Percentiles rank a stretch among this genome's conserved stretches.
Evolutionary conservation across 2,797 vertebrate species (phyloP).

Genomic region (Menidia menidia): DNA sequence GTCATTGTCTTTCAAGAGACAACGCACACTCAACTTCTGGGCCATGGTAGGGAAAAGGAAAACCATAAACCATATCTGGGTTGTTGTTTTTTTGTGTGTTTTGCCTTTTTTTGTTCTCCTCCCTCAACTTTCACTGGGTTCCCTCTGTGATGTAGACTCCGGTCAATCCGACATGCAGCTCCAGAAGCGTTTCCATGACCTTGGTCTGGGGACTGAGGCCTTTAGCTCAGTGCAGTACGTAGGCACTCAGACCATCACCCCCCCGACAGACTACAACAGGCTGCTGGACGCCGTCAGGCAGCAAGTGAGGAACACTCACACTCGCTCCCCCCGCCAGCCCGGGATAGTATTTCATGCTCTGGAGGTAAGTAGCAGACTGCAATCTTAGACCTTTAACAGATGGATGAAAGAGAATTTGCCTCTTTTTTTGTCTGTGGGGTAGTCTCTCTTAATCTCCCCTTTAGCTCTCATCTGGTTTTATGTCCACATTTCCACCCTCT

Average conservation of each 20-base stretch:
- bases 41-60: slow-evolving; percentile 73
- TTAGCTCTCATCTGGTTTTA: slow-evolving; percentile 7
- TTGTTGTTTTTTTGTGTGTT: neutral
- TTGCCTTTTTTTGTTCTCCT: too few relatives aligned
- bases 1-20: slow-evolving; percentile 88
- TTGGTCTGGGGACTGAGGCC: slow-evolving; percentile 82
- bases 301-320: slow-evolving; percentile 84
- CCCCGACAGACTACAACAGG: slow-evolving; percentile 83
- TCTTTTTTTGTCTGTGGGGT: neutral
- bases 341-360: slow-evolving; percentile 85
- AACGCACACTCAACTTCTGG: slow-evolving; percentile 84
- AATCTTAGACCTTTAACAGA: slow-evolving; percentile 1
- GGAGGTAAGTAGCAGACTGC: slow-evolving; percentile 71
- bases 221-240: slow-evolving; percentile 88
- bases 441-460: neutral
- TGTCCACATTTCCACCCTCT: slow-evolving; percentile 1
- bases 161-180: slow-evolving; percentile 82
- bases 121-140: neutral
- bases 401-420: neutral
- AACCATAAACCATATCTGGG: neutral
- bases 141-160: slow-evolving; percentile 60
- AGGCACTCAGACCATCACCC: slow-evolving; percentile 84
- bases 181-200: slow-evolving; percentile 87
- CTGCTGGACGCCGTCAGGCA: slow-evolving; percentile 77
- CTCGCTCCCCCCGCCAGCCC: slow-evolving; percentile 84